phyloP scores from a whole-genome alignment of 2,888 invertebrate genomes.

The Caenorhabditis sp. region DNA sequence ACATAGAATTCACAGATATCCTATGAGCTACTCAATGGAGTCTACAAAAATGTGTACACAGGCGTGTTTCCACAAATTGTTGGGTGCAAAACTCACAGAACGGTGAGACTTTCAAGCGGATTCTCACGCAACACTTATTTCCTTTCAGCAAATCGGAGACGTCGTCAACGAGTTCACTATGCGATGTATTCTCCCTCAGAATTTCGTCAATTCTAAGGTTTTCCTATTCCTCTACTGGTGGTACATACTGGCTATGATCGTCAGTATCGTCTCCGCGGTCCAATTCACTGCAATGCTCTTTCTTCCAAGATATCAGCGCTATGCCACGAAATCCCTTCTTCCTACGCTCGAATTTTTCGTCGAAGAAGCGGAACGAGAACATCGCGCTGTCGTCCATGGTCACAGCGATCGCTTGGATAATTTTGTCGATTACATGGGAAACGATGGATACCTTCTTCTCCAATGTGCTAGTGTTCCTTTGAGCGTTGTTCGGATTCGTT shows the following conservation, averaged over 20 bases:
- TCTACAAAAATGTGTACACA: conserved; percentile 31
- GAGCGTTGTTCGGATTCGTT: conserved; percentile 20
- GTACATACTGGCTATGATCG: conserved; percentile 64
- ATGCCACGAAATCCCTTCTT: conserved; percentile 49
- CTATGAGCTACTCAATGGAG: conserved; percentile 54
- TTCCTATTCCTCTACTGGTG: conserved; percentile 73
- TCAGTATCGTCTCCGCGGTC: conserved; percentile 54
- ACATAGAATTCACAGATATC: conserved; percentile 22
- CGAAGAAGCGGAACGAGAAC: not conserved
- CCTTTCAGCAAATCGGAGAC: conserved; percentile 40
- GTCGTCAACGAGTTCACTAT: conserved; percentile 37
- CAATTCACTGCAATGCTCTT: conserved; percentile 45
- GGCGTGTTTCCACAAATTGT: conserved; percentile 60
- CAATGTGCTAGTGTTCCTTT: conserved; percentile 50
- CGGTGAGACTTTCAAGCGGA: conserved; percentile 14
- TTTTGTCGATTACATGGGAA: conserved; percentile 59
- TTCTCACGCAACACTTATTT: not conserved
- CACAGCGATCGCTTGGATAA: conserved; percentile 37
- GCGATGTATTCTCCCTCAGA: conserved; percentile 69
- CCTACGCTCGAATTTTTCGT: conserved; percentile 57
- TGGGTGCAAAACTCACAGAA: conserved; percentile 29
- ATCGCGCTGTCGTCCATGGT: not conserved
- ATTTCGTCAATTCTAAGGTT: conserved; percentile 70
- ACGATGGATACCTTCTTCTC: conserved; percentile 54
- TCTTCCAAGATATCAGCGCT: conserved; percentile 42